These are phyloP conservation scores for Calephelis nemesis DNA, from an alignment of 1,140 invertebrate species.

Conservation along the genomic window DNA sequence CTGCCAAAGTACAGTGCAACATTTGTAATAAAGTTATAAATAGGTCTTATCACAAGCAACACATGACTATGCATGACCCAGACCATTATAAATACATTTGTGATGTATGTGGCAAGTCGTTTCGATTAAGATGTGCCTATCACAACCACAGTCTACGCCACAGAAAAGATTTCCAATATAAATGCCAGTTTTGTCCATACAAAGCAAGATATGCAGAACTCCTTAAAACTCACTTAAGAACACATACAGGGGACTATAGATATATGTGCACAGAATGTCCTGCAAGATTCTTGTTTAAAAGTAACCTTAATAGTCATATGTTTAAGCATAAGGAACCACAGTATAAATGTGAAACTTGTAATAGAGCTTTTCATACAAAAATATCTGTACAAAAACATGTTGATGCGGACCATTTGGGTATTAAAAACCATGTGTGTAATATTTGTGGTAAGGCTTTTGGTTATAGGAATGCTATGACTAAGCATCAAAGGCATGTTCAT, in stretches of 20 bases:
- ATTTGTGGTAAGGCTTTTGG: constrained; percentile 78
- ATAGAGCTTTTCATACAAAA: constrained; percentile 61
- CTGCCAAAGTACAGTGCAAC: constrained; percentile 56
- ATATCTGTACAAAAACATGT: constrained; percentile 54
- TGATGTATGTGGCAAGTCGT: constrained; percentile 69
- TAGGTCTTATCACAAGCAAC: constrained; percentile 58
- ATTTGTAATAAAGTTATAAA: constrained; percentile 63
- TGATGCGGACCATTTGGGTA: constrained; percentile 75
- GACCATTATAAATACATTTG: constrained; percentile 64
- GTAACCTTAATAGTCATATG: constrained; percentile 76
- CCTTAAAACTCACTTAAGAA: constrained; percentile 75
- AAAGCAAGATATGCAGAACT: constrained; percentile 54
- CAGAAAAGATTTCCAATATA: constrained; percentile 60
- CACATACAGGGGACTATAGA: constrained; percentile 73
- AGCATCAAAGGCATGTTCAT: constrained; percentile 74
- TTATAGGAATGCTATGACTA: constrained; percentile 75
- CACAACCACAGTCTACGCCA: constrained; percentile 63
- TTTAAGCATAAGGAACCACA: constrained; percentile 64
- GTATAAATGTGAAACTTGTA: constrained; percentile 62
- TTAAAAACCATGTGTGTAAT: constrained; percentile 75
- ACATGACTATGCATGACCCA: constrained; percentile 65
- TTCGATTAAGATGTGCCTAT: constrained; percentile 60
- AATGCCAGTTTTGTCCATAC: constrained; percentile 69
- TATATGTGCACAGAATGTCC: constrained; percentile 78
- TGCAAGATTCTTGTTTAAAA: constrained; percentile 75